Base-by-base conservation (phyloP, 2,888 invertebrate genomes). In the Drosophila falleni region DNA sequence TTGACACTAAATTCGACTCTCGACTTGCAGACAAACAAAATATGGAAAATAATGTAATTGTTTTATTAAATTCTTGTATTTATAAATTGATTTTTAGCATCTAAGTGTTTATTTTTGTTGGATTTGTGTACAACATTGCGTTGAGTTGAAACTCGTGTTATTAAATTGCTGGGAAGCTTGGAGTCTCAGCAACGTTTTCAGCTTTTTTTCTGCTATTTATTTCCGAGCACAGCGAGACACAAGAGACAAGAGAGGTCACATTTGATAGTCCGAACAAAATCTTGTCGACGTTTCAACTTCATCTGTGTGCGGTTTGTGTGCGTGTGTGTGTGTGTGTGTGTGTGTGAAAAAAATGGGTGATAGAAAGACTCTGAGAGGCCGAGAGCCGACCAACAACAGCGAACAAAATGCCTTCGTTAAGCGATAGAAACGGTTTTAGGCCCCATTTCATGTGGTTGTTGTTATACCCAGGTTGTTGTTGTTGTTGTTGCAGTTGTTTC, bases 331-430 rank as follows among this genome's bases (percentile, higher is more conserved):
- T 29, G 29, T 29, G 6, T 6, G 29, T 6, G 29, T 29, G 29
- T 29, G 29, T 29, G 29, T 29, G 29, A 37, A 65, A 75, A 85
- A 84, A 83, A 83, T 87, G 81, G 79, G 79, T 77, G 81, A 86
- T 86, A 78, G 75, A 76, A 73, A 78, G 63, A 69, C 33, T 53
- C 26, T 26, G 54, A 63, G 26, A 67, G 60, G 39, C 46, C 35
- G 65, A 70, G 76, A 78, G 64, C 44, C 37, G 75, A 70, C 63
- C 71, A 77, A 80, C 80, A 80, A 78, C 83, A 70, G 73, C 80
- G 71, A 87, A 86, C 85, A 88, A 86, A 85, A 86, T 86, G 89
- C 87, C 86, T 86, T 86, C 84, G 89, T 88, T 86, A 86, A 80
- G 82, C 83, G 74, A 74, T 84, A 72, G 85, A 76, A 76, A 82